Conservation (phyloP, 1,140 invertebrate genomes). For the Ceratina australensis region DNA sequence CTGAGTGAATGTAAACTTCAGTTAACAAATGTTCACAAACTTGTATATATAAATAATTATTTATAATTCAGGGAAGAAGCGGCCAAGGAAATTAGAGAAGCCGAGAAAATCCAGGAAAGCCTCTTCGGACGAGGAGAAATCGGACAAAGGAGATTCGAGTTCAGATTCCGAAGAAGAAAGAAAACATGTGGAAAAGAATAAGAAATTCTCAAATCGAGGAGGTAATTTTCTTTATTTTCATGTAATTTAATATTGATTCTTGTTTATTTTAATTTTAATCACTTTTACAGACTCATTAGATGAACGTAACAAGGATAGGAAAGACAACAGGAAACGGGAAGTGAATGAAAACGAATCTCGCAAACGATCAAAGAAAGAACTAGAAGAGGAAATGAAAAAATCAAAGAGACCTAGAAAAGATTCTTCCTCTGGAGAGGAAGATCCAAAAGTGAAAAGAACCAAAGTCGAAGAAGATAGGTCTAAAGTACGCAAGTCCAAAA, state of each 20-base stretch:
- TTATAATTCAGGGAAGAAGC: constrained; percentile 72
- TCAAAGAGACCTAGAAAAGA: constrained; percentile 80
- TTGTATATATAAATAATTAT: constrained; percentile 13
- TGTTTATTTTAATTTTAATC: background rate
- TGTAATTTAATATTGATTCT: background rate
- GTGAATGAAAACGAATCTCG: constrained; percentile 75
- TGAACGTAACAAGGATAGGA: constrained; percentile 71
- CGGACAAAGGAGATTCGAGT: constrained; percentile 73
- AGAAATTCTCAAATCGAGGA: constrained; percentile 65
- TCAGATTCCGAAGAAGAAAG: constrained; percentile 75
- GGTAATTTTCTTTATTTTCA: constrained; percentile 56
- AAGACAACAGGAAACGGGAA: constrained; percentile 76
- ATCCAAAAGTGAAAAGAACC: constrained; percentile 82
- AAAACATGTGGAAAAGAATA: constrained; percentile 72
- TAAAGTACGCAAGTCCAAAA: constrained; percentile 78
- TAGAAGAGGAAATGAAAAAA: constrained; percentile 78
- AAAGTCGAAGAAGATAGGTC: constrained; percentile 79
- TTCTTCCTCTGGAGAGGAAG: constrained; percentile 84
- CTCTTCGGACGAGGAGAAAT: constrained; percentile 76
- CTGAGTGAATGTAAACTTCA: too few species aligned
- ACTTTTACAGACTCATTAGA: constrained; percentile 65
- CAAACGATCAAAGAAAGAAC: constrained; percentile 76
- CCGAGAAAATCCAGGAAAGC: constrained; percentile 70
- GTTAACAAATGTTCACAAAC: background rate
- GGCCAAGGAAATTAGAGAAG: constrained; percentile 74